Conservation (phyloP, 2,888 invertebrate genomes). For the Diloba caeruleocephala region DNA sequence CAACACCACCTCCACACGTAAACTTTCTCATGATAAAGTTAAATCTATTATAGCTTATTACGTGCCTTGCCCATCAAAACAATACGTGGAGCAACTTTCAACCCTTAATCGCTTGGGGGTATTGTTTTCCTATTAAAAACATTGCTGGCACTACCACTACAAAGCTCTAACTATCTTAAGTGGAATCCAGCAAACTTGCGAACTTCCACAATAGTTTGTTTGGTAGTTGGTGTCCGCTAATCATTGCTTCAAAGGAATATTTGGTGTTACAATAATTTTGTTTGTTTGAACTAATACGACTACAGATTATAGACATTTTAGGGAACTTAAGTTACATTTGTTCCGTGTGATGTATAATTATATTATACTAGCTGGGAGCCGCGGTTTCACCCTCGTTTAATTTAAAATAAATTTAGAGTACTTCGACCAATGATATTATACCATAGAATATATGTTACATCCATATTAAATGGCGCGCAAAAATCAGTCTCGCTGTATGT, state of each 20-base stretch:
- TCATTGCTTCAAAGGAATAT: constrained; percentile 58
- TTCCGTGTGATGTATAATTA: too few relatives aligned
- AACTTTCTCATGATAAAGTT: too few relatives aligned
- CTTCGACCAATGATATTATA: too few relatives aligned
- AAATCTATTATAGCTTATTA: too few relatives aligned
- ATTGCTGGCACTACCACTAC: constrained; percentile 14
- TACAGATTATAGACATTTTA: not conserved
- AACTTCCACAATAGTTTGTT: constrained; percentile 45
- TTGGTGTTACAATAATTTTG: constrained; percentile 22
- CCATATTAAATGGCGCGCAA: too few relatives aligned
- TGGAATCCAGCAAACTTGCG: constrained; percentile 50
- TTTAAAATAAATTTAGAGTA: too few relatives aligned
- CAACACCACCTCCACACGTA: too few relatives aligned
- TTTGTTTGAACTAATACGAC: constrained; percentile 1
- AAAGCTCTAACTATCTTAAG: constrained; percentile 54
- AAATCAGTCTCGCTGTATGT: too few relatives aligned
- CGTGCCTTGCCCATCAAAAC: constrained; percentile 13
- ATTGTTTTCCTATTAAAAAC: constrained; percentile 46
- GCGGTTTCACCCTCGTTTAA: too few relatives aligned
- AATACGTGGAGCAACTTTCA: constrained; percentile 29
- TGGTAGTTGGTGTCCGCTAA: constrained; percentile 50
- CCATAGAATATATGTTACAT: too few relatives aligned
- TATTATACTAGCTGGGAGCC: too few relatives aligned
- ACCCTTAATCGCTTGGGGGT: constrained; percentile 31
- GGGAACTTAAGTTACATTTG: too few relatives aligned